Conservation (phyloP, 2,113 vertebrate genomes). For the Bettongia penicillata region DNA sequence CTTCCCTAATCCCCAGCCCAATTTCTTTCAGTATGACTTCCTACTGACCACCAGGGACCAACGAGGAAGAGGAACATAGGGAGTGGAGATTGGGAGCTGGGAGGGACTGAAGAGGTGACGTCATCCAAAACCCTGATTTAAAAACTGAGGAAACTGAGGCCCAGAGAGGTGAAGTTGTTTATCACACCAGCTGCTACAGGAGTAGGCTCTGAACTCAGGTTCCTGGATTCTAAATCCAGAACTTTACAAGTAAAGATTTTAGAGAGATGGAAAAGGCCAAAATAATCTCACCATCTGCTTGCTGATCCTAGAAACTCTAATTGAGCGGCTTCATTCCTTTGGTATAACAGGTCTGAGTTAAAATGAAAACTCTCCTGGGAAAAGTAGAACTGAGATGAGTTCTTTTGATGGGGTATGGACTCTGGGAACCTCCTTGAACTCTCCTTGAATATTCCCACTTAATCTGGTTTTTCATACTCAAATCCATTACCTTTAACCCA, state of each 20-base stretch:
- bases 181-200: not conserved
- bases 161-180: not conserved
- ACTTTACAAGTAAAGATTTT: not conserved
- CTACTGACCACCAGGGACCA: not conserved
- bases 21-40: not conserved
- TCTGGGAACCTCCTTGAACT: too few species aligned
- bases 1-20: not conserved
- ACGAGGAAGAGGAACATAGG: not conserved
- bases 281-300: not conserved
- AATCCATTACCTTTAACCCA: too few species aligned
- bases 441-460: too few species aligned
- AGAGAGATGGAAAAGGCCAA: not conserved
- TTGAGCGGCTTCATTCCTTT: not conserved
- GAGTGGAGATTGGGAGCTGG: not conserved
- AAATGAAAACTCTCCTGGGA: not conserved
- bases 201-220: conserved; percentile 10
- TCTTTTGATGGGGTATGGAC: not conserved
- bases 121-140: not conserved
- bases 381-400: not conserved
- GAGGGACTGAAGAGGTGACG: not conserved
- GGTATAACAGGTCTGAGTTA: not conserved
- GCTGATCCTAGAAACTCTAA: not conserved
- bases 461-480: too few species aligned
- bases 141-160: conserved; percentile 7
- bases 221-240: not conserved